A percentile compares a stretch with the other conserved stretches of the same genome.
Evolutionary conservation across 30 jellyfish, hydroid and myxozoan genomes (phyloP).

Genomic region (Mastigias papua): DNA sequence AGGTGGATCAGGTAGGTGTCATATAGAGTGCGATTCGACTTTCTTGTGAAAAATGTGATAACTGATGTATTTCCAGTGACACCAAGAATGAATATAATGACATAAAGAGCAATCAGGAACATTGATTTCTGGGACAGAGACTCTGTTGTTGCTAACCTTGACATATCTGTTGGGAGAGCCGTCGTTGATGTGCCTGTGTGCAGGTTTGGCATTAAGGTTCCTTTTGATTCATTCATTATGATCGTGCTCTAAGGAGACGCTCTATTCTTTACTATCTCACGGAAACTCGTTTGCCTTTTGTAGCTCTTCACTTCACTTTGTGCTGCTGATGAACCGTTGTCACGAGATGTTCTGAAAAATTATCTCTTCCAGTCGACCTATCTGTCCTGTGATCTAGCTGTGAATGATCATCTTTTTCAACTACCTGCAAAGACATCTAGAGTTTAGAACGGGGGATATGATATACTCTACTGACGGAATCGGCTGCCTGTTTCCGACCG

Average conservation of each 20-base stretch:
- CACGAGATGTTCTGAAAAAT: too few relatives aligned
- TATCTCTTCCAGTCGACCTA: too few relatives aligned
- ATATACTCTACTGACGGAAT: too few relatives aligned
- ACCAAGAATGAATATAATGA: conserved; percentile 39
- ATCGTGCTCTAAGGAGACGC: background rate
- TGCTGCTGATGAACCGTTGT: too few relatives aligned
- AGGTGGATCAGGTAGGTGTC: conserved; percentile 59
- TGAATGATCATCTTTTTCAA: too few relatives aligned
- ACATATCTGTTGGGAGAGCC: background rate
- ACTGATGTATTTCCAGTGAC: conserved; percentile 50
- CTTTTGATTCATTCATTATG: background rate
- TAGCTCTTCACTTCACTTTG: background rate
- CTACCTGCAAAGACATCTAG: too few relatives aligned
- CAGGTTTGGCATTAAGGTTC: background rate
- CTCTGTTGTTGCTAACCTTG: background rate
- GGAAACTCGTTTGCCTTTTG: background rate
- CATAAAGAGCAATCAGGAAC: conserved; percentile 35
- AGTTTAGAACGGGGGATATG: too few relatives aligned
- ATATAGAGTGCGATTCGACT: conserved; percentile 30
- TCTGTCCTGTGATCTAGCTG: too few relatives aligned
- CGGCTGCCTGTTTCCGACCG: too few relatives aligned
- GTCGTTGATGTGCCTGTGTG: background rate
- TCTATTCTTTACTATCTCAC: background rate
- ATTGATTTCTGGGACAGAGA: background rate
- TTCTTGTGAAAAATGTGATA: conserved; percentile 38